Conservation (phyloP, 2,113 vertebrate genomes). For the Malurus cyaneus region DNA sequence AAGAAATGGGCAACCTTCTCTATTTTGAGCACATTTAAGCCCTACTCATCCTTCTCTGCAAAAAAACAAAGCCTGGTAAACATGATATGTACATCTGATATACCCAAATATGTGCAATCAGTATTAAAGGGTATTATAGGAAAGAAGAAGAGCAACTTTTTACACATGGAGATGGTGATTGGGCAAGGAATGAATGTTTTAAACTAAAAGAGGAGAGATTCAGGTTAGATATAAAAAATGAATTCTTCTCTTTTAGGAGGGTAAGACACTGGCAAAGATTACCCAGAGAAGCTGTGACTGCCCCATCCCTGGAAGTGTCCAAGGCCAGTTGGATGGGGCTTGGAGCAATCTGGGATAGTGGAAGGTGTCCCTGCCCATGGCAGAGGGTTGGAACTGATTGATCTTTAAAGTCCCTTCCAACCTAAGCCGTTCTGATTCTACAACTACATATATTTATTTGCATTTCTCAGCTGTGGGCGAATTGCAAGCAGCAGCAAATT, state of each 20-base stretch:
- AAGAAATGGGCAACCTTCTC: neutral
- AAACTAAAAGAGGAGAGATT: neutral
- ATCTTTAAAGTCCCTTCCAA: neutral
- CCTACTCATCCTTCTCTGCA: too few relatives aligned
- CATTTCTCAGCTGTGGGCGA: neutral
- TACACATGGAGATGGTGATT: accelerated
- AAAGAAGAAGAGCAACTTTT: neutral
- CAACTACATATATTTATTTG: neutral
- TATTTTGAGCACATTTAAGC: neutral
- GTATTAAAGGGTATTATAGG: neutral
- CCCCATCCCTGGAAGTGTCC: neutral
- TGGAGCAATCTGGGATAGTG: accelerated
- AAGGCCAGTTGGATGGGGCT: neutral
- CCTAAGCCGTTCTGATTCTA: too few relatives aligned
- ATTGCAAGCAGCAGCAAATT: accelerated
- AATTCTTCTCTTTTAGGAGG: neutral
- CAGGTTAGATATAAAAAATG: neutral
- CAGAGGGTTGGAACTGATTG: accelerated
- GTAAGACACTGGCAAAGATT: neutral
- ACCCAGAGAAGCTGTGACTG: neutral
- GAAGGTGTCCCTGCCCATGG: neutral
- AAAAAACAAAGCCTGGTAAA: neutral
- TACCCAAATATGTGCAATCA: neutral
- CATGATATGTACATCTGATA: neutral
- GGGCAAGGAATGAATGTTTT: neutral